Percentiles rank a stretch among this genome's conserved stretches.
Evolutionary conservation across 2,797 vertebrate genomes (phyloP).

Genomic region (Mus spretus): DNA sequence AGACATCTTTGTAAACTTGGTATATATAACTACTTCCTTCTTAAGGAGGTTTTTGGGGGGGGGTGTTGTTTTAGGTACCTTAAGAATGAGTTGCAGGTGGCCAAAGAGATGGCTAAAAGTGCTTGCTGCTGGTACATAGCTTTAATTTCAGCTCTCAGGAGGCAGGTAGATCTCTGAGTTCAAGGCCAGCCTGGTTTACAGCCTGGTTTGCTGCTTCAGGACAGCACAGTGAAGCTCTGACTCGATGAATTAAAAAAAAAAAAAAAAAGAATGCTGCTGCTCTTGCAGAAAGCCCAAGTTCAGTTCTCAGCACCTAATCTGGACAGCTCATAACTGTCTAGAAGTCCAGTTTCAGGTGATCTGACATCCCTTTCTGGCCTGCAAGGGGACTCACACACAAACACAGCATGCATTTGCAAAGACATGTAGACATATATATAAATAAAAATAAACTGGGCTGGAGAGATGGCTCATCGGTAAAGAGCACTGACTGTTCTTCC

Average conservation of each 20-base stretch:
- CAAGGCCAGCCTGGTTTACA: neutral
- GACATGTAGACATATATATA: neutral
- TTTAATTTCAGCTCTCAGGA: neutral
- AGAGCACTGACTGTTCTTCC: no score
- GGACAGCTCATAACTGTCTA: no score
- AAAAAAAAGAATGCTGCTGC: no score
- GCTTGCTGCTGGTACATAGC: neutral
- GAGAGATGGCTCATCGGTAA: no score
- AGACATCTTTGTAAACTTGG: slow-evolving; percentile 21
- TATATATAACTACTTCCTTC: neutral
- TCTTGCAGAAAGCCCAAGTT: no score
- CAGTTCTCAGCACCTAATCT: no score
- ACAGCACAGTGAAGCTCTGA: no score
- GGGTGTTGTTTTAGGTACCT: slow-evolving; percentile 12
- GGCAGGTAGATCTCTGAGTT: neutral
- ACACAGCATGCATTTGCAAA: neutral
- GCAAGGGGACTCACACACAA: neutral
- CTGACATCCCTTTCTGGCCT: neutral
- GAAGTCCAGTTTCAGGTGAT: neutral
- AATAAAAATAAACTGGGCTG: neutral
- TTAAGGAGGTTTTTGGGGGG: neutral
- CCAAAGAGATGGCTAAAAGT: neutral
- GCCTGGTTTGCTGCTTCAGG: no score
- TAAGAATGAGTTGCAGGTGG: slow-evolving; percentile 9
- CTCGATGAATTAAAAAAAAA: no score